Evolutionary conservation across 2,113 vertebrate species (phyloP).

Genomic region (Neolamprologus kungweensis): DNA sequence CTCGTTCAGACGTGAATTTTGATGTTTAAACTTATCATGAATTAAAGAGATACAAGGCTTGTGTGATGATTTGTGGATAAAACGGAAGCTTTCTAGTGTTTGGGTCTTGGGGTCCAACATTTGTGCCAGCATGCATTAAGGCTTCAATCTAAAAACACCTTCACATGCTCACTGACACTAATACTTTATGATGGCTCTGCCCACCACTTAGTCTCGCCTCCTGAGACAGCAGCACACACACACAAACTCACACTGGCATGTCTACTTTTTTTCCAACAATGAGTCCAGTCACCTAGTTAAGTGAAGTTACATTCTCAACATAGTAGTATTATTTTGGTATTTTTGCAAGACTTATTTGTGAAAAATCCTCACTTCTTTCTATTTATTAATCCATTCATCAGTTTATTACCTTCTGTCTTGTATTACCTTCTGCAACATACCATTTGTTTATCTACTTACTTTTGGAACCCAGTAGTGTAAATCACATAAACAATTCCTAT

Average conservation of each 20-base stretch:
- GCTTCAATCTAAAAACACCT: slow-evolving; percentile 29
- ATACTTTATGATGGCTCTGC: slow-evolving; percentile 17
- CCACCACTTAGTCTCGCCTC: slow-evolving; percentile 26
- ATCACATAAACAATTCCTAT: neutral
- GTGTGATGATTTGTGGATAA: neutral
- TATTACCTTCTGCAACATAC: neutral
- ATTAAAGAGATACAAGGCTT: slow-evolving; percentile 41
- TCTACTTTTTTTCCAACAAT: neutral
- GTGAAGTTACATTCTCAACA: neutral
- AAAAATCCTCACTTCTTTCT: neutral
- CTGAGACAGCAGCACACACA: slow-evolving; percentile 4
- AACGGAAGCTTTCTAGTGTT: neutral
- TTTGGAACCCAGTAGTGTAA: neutral
- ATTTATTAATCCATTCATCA: neutral
- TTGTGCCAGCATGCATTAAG: slow-evolving; percentile 19
- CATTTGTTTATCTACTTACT: neutral
- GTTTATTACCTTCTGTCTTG: neutral
- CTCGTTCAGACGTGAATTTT: slow-evolving; percentile 31
- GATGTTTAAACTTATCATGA: slow-evolving; percentile 38
- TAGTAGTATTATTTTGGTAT: neutral
- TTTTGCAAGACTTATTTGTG: neutral
- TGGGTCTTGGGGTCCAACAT: neutral
- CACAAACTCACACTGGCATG: neutral
- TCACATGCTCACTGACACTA: slow-evolving; percentile 1
- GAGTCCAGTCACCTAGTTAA: neutral